A percentile compares a stretch with the other conserved stretches of the same genome.
Evolutionary conservation across 1,140 invertebrate genomes (phyloP).

Genomic region (Philotrypesis tridentata): DNA sequence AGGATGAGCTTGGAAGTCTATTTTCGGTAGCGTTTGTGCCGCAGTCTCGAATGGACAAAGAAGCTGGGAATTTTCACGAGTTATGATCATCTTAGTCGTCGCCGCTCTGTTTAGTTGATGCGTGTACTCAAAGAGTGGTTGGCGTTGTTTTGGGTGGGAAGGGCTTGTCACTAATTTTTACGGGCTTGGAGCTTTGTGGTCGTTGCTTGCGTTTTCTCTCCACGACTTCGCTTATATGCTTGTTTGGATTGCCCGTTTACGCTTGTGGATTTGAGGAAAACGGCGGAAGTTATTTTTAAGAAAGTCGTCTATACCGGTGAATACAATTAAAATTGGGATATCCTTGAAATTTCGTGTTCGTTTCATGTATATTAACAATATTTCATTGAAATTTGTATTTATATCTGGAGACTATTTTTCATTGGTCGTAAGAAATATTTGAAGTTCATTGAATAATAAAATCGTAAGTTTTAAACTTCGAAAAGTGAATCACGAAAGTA

Average conservation of each 20-base stretch:
- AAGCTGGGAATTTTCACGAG: background rate
- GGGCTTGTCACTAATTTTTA: background rate
- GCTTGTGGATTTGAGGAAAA: background rate
- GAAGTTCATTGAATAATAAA: too few species aligned
- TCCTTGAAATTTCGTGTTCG: too few species aligned
- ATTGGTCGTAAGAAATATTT: too few species aligned
- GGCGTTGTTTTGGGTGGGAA: background rate
- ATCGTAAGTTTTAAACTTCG: too few species aligned
- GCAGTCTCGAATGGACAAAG: background rate
- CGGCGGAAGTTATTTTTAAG: background rate
- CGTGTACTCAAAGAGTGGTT: background rate
- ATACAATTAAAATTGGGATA: too few species aligned
- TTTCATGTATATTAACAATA: too few species aligned
- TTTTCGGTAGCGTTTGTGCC: background rate
- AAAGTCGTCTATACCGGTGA: too few species aligned
- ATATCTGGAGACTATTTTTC: too few species aligned
- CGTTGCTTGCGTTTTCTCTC: background rate
- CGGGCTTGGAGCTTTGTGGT: background rate
- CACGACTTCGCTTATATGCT: background rate
- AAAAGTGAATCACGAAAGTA: too few species aligned
- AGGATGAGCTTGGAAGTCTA: background rate
- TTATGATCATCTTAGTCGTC: slow-evolving; percentile 10
- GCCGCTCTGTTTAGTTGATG: background rate
- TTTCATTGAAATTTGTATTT: too few species aligned
- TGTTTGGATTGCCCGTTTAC: background rate